Evolutionary conservation across 2,113 vertebrate species (phyloP).

Genomic region (Alexandromys fortis): DNA sequence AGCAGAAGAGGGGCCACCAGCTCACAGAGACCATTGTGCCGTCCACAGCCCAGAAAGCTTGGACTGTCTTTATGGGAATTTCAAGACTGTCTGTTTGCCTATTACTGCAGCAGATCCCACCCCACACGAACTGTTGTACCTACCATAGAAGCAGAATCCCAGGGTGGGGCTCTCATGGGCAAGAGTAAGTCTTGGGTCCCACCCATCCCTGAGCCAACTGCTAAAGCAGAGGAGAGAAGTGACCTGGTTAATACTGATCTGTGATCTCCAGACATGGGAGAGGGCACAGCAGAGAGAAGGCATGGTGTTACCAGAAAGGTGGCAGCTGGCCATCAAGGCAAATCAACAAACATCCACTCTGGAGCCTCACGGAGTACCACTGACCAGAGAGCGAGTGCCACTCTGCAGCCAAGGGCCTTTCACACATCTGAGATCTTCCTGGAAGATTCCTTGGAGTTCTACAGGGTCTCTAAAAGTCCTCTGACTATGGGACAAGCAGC

Average conservation of each 20-base stretch:
- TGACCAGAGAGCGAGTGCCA: background rate
- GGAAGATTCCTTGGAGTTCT: background rate
- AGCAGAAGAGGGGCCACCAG: background rate
- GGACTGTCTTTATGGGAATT: background rate
- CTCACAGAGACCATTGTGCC: fast-evolving
- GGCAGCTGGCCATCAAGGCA: background rate
- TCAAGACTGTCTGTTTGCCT: background rate
- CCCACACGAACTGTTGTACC: background rate
- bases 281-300: no score
- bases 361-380: background rate
- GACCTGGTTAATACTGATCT: background rate
- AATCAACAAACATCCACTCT: background rate
- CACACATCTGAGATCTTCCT: background rate
- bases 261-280: background rate
- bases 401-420: background rate
- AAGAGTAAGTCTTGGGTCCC: background rate
- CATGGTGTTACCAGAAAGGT: no score
- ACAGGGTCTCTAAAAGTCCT: background rate
- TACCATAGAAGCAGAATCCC: background rate
- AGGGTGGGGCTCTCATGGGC: background rate
- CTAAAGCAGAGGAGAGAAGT: background rate
- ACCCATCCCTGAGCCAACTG: background rate
- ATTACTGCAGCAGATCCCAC: background rate
- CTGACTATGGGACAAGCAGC: background rate
- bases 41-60: background rate